A percentile compares a stretch with the other conserved stretches of the same genome.
These are phyloP conservation scores for Lysandra coridon DNA, from an alignment of 2,888 invertebrate species.

Conservation along the genomic window DNA sequence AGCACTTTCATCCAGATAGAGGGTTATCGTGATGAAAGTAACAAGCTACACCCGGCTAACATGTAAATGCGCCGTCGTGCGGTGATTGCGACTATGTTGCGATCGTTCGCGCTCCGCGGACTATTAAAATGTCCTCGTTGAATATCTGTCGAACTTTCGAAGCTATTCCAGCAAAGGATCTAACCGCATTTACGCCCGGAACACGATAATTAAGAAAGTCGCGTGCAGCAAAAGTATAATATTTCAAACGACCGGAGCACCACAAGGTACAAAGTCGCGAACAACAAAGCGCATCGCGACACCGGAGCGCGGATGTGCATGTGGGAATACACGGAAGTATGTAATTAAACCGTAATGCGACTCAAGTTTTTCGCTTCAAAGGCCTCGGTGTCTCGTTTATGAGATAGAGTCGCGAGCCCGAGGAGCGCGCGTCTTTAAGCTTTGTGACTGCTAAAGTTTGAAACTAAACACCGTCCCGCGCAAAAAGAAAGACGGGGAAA, in stretches of 20 bases:
- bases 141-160: background rate
- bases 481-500: conserved; percentile 59
- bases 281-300: conserved; percentile 27
- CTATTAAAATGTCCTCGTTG: background rate
- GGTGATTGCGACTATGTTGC: conserved; percentile 3
- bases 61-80: conserved; percentile 21
- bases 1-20: conserved; percentile 12
- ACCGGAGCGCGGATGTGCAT: conserved; percentile 2
- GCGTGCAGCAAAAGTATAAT: conserved; percentile 14
- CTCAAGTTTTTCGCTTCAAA: conserved; percentile 33
- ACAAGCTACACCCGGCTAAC: conserved; percentile 4
- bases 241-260: conserved; percentile 1
- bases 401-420: conserved; percentile 31
- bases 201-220: conserved; percentile 5
- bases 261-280: conserved; percentile 1
- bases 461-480: conserved; percentile 41
- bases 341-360: conserved; percentile 31
- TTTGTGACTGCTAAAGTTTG: conserved; percentile 38
- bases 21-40: conserved; percentile 22
- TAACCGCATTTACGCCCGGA: background rate
- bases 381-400: conserved; percentile 32
- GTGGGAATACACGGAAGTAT: conserved; percentile 18
- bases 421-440: conserved; percentile 32
- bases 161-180: background rate
- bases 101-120: background rate